Conservation (phyloP, 2,797 vertebrate genomes). For the Hyperoplus immaculatus region DNA sequence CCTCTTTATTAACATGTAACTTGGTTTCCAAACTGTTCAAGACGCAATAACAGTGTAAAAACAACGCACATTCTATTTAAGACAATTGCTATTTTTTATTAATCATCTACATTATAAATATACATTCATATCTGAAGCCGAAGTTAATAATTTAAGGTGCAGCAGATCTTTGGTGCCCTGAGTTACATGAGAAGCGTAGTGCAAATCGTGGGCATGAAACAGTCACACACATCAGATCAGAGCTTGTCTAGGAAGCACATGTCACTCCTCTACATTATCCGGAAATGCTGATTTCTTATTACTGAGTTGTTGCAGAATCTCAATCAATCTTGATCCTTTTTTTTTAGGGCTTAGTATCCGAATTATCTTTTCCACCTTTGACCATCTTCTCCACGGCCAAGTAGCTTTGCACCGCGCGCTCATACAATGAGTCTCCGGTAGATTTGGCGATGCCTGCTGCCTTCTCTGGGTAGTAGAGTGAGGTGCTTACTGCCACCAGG, state of each 20-base stretch:
- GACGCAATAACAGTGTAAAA: too few relatives aligned
- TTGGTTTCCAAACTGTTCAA: too few relatives aligned
- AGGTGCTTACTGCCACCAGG: conserved; percentile 87
- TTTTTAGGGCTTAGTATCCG: conserved; percentile 34
- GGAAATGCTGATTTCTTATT: conserved; percentile 26
- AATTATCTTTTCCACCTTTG: conserved; percentile 50
- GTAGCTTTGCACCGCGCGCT: conserved; percentile 89
- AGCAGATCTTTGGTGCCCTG: conserved; percentile 59
- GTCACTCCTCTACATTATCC: conserved; percentile 20
- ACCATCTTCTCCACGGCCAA: conserved; percentile 89
- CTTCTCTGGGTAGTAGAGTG: conserved; percentile 94
- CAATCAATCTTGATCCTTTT: neutral
- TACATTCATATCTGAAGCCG: conserved; percentile 60
- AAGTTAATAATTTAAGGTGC: conserved; percentile 31
- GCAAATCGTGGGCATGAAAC: conserved; percentile 65
- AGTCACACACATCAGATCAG: neutral
- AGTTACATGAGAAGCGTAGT: conserved; percentile 64
- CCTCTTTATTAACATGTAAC: too few relatives aligned
- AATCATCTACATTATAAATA: conserved; percentile 62
- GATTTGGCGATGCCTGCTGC: conserved; percentile 82
- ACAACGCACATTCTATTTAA: neutral
- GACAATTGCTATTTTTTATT: conserved; percentile 19
- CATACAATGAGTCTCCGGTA: conserved; percentile 88
- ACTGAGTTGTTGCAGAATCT: conserved; percentile 1
- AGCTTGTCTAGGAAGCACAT: neutral